These are phyloP conservation scores for Tyto alba DNA, from an alignment of 2,113 vertebrate genomes.

Conservation along the genomic window DNA sequence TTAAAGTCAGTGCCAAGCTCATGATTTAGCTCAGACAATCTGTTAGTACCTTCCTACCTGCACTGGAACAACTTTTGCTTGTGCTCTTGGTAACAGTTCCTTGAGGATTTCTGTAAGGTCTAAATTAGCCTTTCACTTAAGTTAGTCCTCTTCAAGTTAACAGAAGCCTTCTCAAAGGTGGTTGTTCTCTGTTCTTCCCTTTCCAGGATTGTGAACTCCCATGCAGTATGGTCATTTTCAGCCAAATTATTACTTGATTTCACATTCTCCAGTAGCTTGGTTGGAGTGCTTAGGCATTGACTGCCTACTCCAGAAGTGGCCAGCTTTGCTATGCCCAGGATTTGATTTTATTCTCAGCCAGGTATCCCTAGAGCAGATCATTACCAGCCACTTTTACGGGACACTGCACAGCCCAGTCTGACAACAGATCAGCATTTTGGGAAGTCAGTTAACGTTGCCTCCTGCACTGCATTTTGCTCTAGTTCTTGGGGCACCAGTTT, in stretches of 20 bases:
- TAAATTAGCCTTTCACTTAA: background rate
- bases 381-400: background rate
- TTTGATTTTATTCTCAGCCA: background rate
- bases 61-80: background rate
- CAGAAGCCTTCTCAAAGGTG: background rate
- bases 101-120: background rate
- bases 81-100: background rate
- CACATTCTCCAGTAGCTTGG: background rate
- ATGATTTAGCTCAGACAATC: background rate
- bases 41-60: background rate
- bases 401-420: background rate
- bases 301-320: background rate
- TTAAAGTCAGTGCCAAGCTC: background rate
- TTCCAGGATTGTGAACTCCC: background rate
- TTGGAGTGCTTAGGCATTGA: background rate
- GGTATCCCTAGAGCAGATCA: background rate
- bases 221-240: background rate
- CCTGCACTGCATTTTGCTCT: background rate
- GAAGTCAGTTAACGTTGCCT: background rate
- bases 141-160: background rate
- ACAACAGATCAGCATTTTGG: background rate
- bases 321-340: background rate
- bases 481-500: background rate
- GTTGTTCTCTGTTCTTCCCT: background rate
- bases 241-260: background rate